Evolutionary conservation across 2,888 invertebrate species (phyloP), one percentile per base, ranked within the genome.

Genomic region (Chymomyza amoena): DNA sequence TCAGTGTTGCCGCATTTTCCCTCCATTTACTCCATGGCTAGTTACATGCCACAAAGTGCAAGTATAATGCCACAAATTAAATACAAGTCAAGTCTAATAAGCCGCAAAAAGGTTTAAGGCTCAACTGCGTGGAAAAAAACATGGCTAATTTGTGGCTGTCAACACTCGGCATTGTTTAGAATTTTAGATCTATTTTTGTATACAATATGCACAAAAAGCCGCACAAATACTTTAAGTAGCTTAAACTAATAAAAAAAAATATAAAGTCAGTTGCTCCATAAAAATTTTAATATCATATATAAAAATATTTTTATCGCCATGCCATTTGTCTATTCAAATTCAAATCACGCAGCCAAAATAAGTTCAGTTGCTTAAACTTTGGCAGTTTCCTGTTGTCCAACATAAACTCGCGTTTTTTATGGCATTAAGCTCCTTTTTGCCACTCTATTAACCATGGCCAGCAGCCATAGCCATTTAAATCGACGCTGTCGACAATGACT

Each of bases 241-340:
- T 68, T 76, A 66, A 68, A 69, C 68, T 64, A 72, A 72, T 75
- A 72, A 70, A n/a, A n/a, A n/a, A n/a, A 66, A 36, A 25, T 25
- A 57, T 20, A 57, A 25, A 28, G 75, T 70, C 57, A 75, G 74
- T 70, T 75, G 74, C 70, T 74, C 75, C 75, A 74, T 75, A 78
- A 76, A 76, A 70, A 64, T 64, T 64, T 64, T 64, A 45, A 45
- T 45, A 13, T 13, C 13, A 45, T 45, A 64, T 52, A 54, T 25
- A 51, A n/a, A n/a, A 51, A 51, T 36, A 52, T 50, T 57, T 64
- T 39, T 54, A 57, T 63, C n/a, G 39, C 25, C 51, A 51, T 59
- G n/a, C n/a, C n/a, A 18, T 51, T 61, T 20, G 52, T 32, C 25
- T 61, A 75, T 78, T 72, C 68, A 75, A 61, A 78, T 71, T 76